Base-by-base conservation (phyloP, 2,888 invertebrate species). In the Caenorhabditis sp. region DNA sequence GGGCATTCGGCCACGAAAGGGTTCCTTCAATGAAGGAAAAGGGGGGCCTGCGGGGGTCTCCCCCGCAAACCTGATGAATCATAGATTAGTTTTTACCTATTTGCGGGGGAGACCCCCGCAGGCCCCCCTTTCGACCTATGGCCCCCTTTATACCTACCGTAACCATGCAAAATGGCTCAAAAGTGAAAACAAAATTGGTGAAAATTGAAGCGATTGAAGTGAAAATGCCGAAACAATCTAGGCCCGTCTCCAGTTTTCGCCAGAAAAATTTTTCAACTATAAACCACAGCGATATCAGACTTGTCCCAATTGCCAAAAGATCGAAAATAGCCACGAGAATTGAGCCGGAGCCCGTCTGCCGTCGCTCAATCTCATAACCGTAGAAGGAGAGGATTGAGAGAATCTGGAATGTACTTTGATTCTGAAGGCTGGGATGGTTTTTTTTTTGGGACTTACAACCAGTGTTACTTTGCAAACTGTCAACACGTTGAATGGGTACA, bases 401-500 rank as follows among this genome's bases (percentile, higher is more conserved):
- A 20, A 57, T 57, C 57, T 56, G 56, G 4, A 31, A 31, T n/a
- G n/a, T n/a, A n/a, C n/a, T n/a, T n/a, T n/a, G n/a, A n/a, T n/a
- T n/a, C n/a, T n/a, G n/a, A n/a, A n/a, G n/a, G n/a, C n/a, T n/a
- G n/a, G n/a, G n/a, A n/a, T n/a, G n/a, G n/a, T n/a, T n/a, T n/a
- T n/a, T n/a, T n/a, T n/a, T n/a, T n/a, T n/a, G n/a, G 23, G 26
- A 69, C 73, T 69, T 17, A 73, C 73, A 26, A 70, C 66, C 20
- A 74, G 43, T 23, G 63, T 63, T 21, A 70, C 21, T 58, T 74
- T 74, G 17, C 63, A 59, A 58, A 70, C 67, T 2, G 67, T 66
- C 23, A 74, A 63, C 21, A 74, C 74, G 31, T 66, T 67, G 59
- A 74, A 74, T 1, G 74, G 74, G 14, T 74, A 74, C 21, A 70